Conservation (phyloP, 2,888 invertebrate species). For the Hydropsyche betteni region DNA sequence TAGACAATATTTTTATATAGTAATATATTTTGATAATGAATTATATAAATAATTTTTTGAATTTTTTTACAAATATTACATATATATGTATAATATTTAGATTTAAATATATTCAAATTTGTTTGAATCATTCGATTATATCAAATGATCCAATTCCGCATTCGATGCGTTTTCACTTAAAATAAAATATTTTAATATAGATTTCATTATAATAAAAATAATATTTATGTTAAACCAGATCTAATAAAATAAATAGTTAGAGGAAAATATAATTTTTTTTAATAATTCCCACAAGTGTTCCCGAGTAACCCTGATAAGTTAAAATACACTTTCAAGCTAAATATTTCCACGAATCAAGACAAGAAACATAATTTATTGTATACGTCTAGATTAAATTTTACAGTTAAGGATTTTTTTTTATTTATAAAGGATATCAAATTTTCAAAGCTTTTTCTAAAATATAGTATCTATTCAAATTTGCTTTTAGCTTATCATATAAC, state of each 20-base stretch:
- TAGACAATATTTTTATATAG: neutral
- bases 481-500: slow-evolving; percentile 26
- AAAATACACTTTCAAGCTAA: slow-evolving; percentile 21
- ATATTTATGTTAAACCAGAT: neutral
- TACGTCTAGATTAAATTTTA: too few species aligned
- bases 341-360: neutral
- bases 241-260: neutral
- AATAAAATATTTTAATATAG: neutral
- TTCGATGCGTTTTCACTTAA: neutral
- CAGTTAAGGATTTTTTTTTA: too few species aligned
- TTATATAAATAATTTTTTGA: neutral
- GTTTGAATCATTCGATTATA: too few species aligned
- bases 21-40: neutral
- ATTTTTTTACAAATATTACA: neutral
- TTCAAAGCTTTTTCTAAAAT: slow-evolving; percentile 13
- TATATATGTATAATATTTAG: neutral
- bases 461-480: slow-evolving; percentile 1
- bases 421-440: slow-evolving; percentile 9
- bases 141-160: too few species aligned
- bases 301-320: slow-evolving; percentile 32
- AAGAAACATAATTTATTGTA: too few species aligned
- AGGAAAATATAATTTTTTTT: neutral
- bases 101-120: neutral
- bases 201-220: neutral
- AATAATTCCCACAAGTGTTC: slow-evolving; percentile 26